Evolutionary conservation across 2,113 vertebrate species (phyloP).

Genomic region (Ascaphus truei): DNA sequence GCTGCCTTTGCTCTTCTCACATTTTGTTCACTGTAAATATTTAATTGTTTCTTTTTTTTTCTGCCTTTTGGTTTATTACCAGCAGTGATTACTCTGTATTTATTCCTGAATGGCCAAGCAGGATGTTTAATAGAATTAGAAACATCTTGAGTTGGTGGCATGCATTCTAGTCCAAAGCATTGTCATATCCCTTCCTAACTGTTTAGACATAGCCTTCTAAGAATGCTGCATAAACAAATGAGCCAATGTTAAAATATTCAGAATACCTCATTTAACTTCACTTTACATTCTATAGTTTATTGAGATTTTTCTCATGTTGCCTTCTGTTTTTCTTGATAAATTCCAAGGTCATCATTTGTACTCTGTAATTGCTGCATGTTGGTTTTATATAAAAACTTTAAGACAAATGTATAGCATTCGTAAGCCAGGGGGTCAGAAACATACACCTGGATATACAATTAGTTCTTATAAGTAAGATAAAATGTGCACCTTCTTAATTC

Average conservation of each 20-base stretch:
- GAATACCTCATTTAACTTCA: neutral
- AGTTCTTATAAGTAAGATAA: neutral
- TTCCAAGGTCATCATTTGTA: conserved; percentile 3
- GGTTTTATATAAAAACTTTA: neutral
- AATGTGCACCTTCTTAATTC: neutral
- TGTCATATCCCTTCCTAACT: neutral
- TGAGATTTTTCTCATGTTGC: neutral
- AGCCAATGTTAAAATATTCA: neutral
- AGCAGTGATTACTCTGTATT: too few relatives aligned
- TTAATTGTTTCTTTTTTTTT: too few relatives aligned
- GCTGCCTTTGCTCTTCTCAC: too few relatives aligned
- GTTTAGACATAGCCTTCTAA: neutral
- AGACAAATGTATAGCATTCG: neutral
- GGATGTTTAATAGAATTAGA: too few relatives aligned
- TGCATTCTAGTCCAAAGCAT: neutral
- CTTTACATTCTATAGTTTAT: neutral
- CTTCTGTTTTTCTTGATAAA: neutral
- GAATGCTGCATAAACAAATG: neutral
- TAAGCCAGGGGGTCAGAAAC: conserved; percentile 3
- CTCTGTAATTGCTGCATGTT: conserved; percentile 11
- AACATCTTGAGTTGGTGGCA: too few relatives aligned
- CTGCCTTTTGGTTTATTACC: too few relatives aligned
- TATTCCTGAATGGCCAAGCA: too few relatives aligned
- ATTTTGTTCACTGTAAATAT: too few relatives aligned
- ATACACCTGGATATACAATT: neutral